These are phyloP conservation scores for Malacoctenus gilli DNA, from an alignment of 2,797 vertebrate species.

Conservation along the genomic window DNA sequence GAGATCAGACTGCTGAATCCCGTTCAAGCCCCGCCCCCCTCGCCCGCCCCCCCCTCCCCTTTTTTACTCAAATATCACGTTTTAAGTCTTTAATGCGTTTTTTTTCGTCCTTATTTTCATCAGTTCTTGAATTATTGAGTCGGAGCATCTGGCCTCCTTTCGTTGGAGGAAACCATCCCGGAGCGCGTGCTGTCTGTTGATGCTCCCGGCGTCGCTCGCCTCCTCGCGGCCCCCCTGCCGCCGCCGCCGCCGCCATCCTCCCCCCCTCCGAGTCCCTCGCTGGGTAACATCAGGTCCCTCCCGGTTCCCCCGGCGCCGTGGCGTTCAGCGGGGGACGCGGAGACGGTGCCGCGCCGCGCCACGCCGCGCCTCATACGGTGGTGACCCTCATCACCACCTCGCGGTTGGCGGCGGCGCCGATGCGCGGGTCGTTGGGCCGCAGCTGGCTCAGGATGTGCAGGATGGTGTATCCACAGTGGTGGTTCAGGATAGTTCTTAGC, in stretches of 20 bases:
- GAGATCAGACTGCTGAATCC: constrained; percentile 33
- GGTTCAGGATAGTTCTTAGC: constrained; percentile 94
- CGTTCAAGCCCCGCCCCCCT: too few relatives aligned
- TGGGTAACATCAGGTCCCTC: constrained; percentile 31
- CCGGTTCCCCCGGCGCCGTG: constrained; percentile 26
- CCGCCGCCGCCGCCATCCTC: constrained; percentile 28
- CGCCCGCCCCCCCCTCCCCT: too few relatives aligned
- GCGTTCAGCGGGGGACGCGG: too few relatives aligned
- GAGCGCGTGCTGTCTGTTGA: constrained; percentile 65
- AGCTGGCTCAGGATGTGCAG: constrained; percentile 93
- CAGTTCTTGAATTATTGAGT: constrained; percentile 72
- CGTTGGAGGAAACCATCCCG: constrained; percentile 69
- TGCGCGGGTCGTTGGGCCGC: constrained; percentile 87
- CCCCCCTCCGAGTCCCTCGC: too few relatives aligned
- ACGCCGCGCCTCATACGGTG: constrained; percentile 91
- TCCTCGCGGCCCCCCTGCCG: constrained; percentile 31
- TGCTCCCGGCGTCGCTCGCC: constrained; percentile 52
- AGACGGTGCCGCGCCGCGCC: too few relatives aligned
- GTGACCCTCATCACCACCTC: constrained; percentile 97
- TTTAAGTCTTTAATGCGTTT: constrained; percentile 65
- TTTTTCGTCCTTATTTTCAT: constrained; percentile 53
- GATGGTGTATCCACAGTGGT: constrained; percentile 95
- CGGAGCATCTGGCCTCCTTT: constrained; percentile 67
- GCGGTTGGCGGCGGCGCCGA: constrained; percentile 85
- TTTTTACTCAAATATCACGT: constrained; percentile 47